Percentiles rank a stretch among this genome's conserved stretches.
phyloP scores from a whole-genome alignment of 2,797 vertebrate genomes.

The Melanogrammus aeglefinus region DNA sequence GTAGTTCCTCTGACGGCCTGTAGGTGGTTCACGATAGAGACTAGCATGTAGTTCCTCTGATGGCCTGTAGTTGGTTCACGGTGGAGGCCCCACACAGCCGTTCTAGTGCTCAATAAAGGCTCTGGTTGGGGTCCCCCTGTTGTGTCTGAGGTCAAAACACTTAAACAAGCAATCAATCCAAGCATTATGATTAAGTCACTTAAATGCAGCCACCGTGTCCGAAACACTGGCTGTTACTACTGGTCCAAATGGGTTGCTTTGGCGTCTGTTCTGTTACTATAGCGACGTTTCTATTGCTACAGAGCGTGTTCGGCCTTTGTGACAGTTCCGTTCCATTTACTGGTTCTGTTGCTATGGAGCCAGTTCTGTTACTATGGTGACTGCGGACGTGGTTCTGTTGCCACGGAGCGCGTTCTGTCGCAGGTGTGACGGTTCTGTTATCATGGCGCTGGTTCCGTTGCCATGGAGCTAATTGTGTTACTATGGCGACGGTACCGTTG shows the following conservation, averaged over 20 bases:
- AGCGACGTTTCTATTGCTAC: not conserved
- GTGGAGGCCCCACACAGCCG: too few relatives aligned
- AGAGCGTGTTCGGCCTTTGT: not conserved
- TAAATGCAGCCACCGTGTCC: not conserved
- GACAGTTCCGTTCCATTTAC: not conserved
- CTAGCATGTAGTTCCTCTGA: too few relatives aligned
- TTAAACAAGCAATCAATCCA: not conserved
- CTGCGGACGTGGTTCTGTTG: not conserved
- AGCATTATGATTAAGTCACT: not conserved
- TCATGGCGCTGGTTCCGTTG: not conserved
- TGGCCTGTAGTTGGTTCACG: not conserved
- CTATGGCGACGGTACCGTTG: not conserved
- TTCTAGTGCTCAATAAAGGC: not conserved
- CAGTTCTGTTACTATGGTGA: not conserved
- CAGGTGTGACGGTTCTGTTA: not conserved
- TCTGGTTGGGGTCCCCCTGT: not conserved
- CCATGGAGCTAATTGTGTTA: not conserved
- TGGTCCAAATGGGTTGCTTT: not conserved
- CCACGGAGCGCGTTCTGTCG: not conserved
- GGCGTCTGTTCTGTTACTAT: not conserved
- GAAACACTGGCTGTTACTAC: not conserved
- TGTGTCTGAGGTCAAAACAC: slow-evolving; percentile 1
- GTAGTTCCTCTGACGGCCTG: not conserved
- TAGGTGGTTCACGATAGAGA: not conserved
- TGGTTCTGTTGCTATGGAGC: not conserved